Evolutionary conservation across 1,140 invertebrate genomes (phyloP), one percentile per base, ranked within the genome.

Genomic region (Araneus ventricosus): DNA sequence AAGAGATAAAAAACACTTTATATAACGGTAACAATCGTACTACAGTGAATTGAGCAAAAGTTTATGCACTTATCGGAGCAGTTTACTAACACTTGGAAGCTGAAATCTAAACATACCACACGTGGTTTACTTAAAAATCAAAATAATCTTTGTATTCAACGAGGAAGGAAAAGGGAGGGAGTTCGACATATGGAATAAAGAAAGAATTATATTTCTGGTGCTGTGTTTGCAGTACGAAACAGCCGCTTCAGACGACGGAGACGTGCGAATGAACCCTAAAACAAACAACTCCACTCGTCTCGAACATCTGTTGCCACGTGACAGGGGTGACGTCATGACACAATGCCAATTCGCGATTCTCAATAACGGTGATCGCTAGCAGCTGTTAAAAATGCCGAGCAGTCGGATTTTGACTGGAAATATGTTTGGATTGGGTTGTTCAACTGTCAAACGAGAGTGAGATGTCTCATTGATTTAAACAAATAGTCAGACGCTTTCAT

Each of bases 261-360:
- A 20, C 30, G 45, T 52, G 30, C 70, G 70, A 30, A 34, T 30
- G 70, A 20, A 52, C 30, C 67, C 88, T 90, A 80, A 90, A 90
- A 79, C 88, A 90, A 90, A 90, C 88, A 90, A 80, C 88, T 87
- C 52, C 52, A 61, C 75, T 90, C 88, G 70, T 79, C 88, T 61
- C 67, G 70, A 80, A 90, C 88, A 90, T 79, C 88, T 90, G 88
- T 37, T 57, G 75, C 75, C 88, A 82, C 88, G 88, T 90, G 88
- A 90, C 88, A 80, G 41, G 39, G 75, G 70, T 90, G 88, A 90
- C 75, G 75, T 90, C 88, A 90, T 45, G 87, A 27, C 24, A 59
- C 20, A 37, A 24, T 87, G 57, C 67, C 75, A 45, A 80, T 70
- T 75, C 88, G 52, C 88, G 70, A 87, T n/a, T 80, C 52, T 24